Evolutionary conservation across 2,888 invertebrate genomes (phyloP).

Genomic region (Dascillus cervinus): DNA sequence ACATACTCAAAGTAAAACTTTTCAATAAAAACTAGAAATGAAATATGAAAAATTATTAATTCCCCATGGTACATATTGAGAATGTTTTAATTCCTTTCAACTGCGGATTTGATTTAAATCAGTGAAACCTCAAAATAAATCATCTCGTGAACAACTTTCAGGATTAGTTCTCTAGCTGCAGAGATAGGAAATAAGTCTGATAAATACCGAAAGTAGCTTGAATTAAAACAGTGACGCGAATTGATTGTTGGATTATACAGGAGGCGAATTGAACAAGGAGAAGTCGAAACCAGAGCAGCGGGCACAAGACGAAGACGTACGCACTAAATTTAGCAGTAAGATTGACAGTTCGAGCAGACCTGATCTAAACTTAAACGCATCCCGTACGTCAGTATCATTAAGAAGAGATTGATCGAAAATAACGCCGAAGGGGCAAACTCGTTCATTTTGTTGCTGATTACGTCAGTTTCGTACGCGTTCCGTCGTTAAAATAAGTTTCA

Average conservation of each 20-base stretch:
- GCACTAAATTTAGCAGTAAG: constrained; percentile 17
- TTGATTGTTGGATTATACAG: constrained; percentile 24
- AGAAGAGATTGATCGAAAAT: constrained; percentile 18
- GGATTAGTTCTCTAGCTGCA: constrained; percentile 14
- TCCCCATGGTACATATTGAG: too few species aligned
- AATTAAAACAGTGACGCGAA: constrained; percentile 24
- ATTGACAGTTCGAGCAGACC: constrained; percentile 15
- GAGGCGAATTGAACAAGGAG: constrained; percentile 10
- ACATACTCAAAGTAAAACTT: too few species aligned
- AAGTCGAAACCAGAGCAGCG: constrained; percentile 8
- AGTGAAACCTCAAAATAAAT: too few species aligned
- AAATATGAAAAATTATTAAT: too few species aligned
- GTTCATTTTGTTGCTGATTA: neutral
- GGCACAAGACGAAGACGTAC: constrained; percentile 14
- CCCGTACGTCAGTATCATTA: constrained; percentile 17
- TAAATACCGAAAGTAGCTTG: constrained; percentile 19
- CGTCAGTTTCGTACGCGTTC: neutral
- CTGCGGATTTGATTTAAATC: too few species aligned
- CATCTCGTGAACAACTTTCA: too few species aligned
- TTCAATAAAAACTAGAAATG: too few species aligned
- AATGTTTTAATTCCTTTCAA: too few species aligned
- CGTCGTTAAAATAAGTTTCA: neutral
- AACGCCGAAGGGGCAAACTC: constrained; percentile 8
- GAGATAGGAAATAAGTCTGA: constrained; percentile 23
- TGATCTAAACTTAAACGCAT: constrained; percentile 23